These are phyloP conservation scores for Myoxocephalus aenaeus DNA, from an alignment of 2,797 vertebrate genomes.

Conservation along the genomic window DNA sequence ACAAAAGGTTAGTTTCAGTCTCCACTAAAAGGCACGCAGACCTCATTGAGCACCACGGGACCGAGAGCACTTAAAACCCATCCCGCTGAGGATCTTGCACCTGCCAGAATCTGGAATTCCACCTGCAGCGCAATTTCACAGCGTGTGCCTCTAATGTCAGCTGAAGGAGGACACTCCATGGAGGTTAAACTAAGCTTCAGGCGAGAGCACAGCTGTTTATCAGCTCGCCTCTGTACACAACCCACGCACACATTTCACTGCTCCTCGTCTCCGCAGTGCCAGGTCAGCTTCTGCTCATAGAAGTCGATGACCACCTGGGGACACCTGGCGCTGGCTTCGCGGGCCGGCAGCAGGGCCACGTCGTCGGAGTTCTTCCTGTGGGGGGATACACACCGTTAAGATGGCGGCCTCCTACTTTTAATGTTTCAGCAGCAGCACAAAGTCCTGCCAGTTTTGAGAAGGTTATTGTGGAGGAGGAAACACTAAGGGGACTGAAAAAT, in stretches of 20 bases:
- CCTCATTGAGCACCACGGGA: constrained; percentile 58
- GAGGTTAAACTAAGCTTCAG: constrained; percentile 72
- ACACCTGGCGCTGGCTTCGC: constrained; percentile 94
- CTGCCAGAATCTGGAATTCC: constrained; percentile 49
- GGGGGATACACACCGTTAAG: constrained; percentile 10
- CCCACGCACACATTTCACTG: constrained; percentile 71
- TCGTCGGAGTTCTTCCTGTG: constrained; percentile 96
- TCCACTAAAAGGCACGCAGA: constrained; percentile 62
- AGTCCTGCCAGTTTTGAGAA: not conserved
- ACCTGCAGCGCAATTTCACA: constrained; percentile 59
- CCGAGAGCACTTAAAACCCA: constrained; percentile 39
- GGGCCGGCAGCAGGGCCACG: constrained; percentile 94
- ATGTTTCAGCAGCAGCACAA: constrained; percentile 8
- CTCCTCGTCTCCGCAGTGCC: constrained; percentile 95
- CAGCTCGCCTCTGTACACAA: constrained; percentile 40
- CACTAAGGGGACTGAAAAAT: not conserved
- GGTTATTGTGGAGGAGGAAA: not conserved
- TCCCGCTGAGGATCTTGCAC: constrained; percentile 47
- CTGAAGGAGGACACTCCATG: constrained; percentile 63
- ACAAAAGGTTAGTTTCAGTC: constrained; percentile 58
- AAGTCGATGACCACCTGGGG: constrained; percentile 97
- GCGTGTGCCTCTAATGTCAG: constrained; percentile 58
- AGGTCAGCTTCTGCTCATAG: constrained; percentile 97
- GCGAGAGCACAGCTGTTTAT: constrained; percentile 59
- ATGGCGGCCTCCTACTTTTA: not conserved